Evolutionary conservation across 2,113 vertebrate genomes (phyloP), one percentile per base, ranked within the genome.

Genomic region (Acanthochromis polyacanthus): DNA sequence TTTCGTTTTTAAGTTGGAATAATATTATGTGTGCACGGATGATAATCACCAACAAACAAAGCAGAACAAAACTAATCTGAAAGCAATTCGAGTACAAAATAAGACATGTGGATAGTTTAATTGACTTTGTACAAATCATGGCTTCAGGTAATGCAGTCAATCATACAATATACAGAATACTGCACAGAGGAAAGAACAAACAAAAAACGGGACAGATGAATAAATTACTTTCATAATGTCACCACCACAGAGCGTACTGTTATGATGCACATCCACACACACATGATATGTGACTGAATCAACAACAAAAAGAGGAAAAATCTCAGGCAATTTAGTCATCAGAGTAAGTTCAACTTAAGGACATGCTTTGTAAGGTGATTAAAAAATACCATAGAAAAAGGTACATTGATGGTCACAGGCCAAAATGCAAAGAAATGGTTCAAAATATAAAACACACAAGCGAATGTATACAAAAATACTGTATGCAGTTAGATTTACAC

Each of bases 381-480:
- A 66, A 65, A 65, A 81, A 40, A 55, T 65, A 32, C 3, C 1
- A 63, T 60, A 45, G 36, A 77, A 78, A 71, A 78, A 70, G 63
- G 17, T 57, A 76, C 19, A 48, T 46, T 23, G 48, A 71, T 25
- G 76, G 17, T 75, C 57, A 84, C 19, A 80, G 30, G 25, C n/a
- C 43, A 57, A 71, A 64, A 69, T 19, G 40, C 60, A 60, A 56
- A 62, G 56, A 81, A 68, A 76, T 69, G 52, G 2, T 61, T 71
- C 10, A 65, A 68, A 59, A 83, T 70, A 67, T 67, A 61, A 80
- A 85, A 81, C 58, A 70, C 12, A 63, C 64, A 75, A 70, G n/a
- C 25, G 81, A 20, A 75, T 59, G 51, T 53, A 30, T 82, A 79
- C 48, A 87, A 84, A 86, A 82, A 83, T 84, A 79, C 36, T 48